A percentile compares a stretch with the other conserved stretches of the same genome.
These are phyloP conservation scores for Thrips palmi DNA, from an alignment of 1,140 invertebrate genomes.

Conservation along the genomic window DNA sequence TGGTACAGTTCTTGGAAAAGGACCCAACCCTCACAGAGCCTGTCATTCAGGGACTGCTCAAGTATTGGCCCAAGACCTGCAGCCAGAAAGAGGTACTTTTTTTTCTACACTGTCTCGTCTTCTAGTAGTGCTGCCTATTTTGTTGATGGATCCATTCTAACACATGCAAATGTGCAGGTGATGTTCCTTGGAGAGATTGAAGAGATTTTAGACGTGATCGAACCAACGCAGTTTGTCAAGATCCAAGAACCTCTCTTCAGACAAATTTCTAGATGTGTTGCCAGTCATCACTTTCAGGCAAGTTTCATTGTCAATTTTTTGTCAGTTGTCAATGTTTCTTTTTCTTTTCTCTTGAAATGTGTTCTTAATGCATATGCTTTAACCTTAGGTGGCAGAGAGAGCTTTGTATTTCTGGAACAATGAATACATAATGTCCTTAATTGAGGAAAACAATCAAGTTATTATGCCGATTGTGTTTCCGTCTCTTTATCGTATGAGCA, in stretches of 20 bases:
- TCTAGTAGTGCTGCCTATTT: neutral
- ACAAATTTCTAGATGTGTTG: slow-evolving; percentile 95
- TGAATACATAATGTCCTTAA: slow-evolving; percentile 89
- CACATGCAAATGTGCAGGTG: slow-evolving; percentile 31
- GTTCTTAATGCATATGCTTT: neutral
- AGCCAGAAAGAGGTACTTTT: slow-evolving; percentile 78
- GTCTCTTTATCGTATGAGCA: slow-evolving; percentile 91
- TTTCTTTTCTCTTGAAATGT: slow-evolving; percentile 11
- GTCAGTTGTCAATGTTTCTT: slow-evolving; percentile 9
- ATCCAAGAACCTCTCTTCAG: slow-evolving; percentile 93
- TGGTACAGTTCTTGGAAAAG: slow-evolving; percentile 99
- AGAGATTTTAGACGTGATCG: slow-evolving; percentile 96
- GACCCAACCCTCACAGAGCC: slow-evolving; percentile 92
- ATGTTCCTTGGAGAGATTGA: slow-evolving; percentile 97
- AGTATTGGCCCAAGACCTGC: slow-evolving; percentile 98
- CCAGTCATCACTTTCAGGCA: slow-evolving; percentile 94
- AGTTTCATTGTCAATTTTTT: slow-evolving; percentile 5
- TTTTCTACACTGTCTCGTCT: neutral
- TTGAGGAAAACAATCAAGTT: slow-evolving; percentile 80
- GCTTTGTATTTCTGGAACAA: slow-evolving; percentile 92
- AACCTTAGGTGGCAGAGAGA: slow-evolving; percentile 78
- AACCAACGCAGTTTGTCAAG: slow-evolving; percentile 94
- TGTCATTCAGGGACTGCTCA: slow-evolving; percentile 87
- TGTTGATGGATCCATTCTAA: neutral
- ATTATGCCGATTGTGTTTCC: slow-evolving; percentile 94